Evolutionary conservation across 2,797 vertebrate species (phyloP).

Genomic region (Pseudomugil tenellus): DNA sequence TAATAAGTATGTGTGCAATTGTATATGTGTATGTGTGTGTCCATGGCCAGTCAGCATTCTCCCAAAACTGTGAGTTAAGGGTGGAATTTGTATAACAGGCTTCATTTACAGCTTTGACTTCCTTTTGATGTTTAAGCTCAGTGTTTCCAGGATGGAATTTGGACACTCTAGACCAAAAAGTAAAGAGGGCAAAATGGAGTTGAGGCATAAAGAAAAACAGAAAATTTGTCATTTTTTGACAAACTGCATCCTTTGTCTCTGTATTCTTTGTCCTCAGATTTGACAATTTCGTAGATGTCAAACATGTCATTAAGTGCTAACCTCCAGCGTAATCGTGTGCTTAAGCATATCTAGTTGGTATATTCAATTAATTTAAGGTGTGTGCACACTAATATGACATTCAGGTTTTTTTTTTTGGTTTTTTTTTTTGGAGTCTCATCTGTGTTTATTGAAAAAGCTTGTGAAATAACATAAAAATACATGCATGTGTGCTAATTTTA

Average conservation of each 20-base stretch:
- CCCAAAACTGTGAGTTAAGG: constrained; percentile 49
- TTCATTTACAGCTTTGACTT: constrained; percentile 71
- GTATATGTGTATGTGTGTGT: constrained; percentile 33
- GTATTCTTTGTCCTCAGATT: constrained; percentile 16
- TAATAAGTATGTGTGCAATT: constrained; percentile 27
- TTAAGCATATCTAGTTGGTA: constrained; percentile 16
- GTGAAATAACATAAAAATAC: constrained; percentile 23
- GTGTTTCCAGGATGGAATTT: constrained; percentile 74
- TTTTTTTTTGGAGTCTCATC: too few relatives aligned
- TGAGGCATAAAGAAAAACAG: constrained; percentile 50
- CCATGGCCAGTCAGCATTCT: constrained; percentile 30
- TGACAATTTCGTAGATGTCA: constrained; percentile 6
- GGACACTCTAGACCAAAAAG: constrained; percentile 27
- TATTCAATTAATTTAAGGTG: neutral
- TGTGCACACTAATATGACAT: constrained; percentile 10
- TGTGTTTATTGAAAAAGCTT: constrained; percentile 38
- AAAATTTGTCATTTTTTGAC: constrained; percentile 36
- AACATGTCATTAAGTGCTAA: constrained; percentile 4
- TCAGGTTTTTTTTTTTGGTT: neutral
- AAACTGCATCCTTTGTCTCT: constrained; percentile 28
- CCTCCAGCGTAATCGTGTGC: constrained; percentile 22
- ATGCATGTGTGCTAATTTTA: constrained; percentile 22
- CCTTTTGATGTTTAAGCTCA: constrained; percentile 77
- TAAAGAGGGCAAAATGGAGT: neutral
- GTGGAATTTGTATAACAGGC: constrained; percentile 72